Percentiles rank a stretch among this genome's conserved stretches.
Conservation (phyloP, 2,888 invertebrate species). For the Toxonevra muliebris region DNA sequence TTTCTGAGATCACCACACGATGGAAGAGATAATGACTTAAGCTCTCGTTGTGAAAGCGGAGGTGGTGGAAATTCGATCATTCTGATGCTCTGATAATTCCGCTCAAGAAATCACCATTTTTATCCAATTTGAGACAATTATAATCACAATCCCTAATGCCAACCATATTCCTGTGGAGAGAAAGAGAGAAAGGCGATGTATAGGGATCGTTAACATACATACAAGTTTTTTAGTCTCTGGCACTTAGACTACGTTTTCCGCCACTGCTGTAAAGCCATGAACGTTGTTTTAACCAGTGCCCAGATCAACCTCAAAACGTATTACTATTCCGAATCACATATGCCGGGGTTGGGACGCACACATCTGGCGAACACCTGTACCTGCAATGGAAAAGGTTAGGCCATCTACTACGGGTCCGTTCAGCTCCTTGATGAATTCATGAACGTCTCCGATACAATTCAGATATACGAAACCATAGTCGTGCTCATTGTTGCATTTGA, state of each 20-base stretch:
- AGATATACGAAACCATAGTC: conserved; percentile 99
- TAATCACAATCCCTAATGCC: conserved; percentile 81
- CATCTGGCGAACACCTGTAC: conserved; percentile 94
- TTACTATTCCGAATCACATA: conserved; percentile 97
- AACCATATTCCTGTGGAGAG: conserved; percentile 91
- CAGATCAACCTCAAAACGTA: conserved; percentile 93
- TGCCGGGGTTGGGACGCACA: conserved; percentile 93
- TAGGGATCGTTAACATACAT: conserved; percentile 88
- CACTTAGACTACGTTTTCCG: conserved; percentile 56
- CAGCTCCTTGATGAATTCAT: conserved; percentile 88
- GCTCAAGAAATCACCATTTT: conserved; percentile 81
- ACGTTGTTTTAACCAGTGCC: conserved; percentile 97
- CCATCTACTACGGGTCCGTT: conserved; percentile 93
- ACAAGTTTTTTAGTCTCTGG: conserved; percentile 80
- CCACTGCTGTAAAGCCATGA: conserved; percentile 85
- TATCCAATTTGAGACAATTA: conserved; percentile 84
- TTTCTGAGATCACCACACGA: conserved; percentile 66
- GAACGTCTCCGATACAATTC: conserved; percentile 88
- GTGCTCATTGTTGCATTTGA: conserved; percentile 96
- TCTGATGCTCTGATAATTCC: conserved; percentile 73
- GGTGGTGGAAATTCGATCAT: conserved; percentile 73
- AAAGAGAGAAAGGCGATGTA: conserved; percentile 90
- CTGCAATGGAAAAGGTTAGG: conserved; percentile 89
- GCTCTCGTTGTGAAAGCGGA: conserved; percentile 78
- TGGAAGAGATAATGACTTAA: conserved; percentile 81